phyloP scores from a whole-genome alignment of 2,113 vertebrate genomes.

The Nesogale talazaci region DNA sequence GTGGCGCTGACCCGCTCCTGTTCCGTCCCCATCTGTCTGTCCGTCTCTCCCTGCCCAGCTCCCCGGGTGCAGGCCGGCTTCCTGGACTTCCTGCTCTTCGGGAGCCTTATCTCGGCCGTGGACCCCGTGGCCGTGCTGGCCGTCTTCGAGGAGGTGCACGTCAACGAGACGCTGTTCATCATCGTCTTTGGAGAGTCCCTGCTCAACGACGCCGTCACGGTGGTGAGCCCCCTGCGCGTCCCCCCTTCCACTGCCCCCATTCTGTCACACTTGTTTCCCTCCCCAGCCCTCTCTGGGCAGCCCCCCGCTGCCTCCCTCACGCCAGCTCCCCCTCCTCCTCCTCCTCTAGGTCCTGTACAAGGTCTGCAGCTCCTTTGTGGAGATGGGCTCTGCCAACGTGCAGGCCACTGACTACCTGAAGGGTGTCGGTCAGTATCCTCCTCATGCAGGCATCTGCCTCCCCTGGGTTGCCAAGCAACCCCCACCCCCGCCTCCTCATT shows the following conservation, averaged over 20 bases:
- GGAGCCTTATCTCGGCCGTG: constrained; percentile 96
- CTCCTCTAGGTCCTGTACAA: constrained; percentile 94
- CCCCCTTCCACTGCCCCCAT: background rate
- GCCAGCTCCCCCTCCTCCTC: constrained; percentile 3
- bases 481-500: background rate
- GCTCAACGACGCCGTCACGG: constrained; percentile 97
- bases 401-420: constrained; percentile 93
- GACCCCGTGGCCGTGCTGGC: constrained; percentile 96
- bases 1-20: background rate
- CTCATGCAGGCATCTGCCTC: constrained; percentile 68
- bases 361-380: constrained; percentile 97
- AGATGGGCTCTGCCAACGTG: constrained; percentile 92
- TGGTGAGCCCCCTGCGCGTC: no score
- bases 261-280: no score
- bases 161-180: constrained; percentile 98
- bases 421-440: constrained; percentile 94
- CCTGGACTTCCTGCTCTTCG: constrained; percentile 97
- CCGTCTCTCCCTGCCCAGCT: constrained; percentile 81
- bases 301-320: background rate
- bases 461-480: constrained; percentile 30
- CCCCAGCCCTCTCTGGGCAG: background rate
- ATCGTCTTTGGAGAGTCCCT: constrained; percentile 98
- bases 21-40: no score
- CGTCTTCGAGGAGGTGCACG: constrained; percentile 97
- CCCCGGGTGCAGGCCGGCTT: constrained; percentile 91